A percentile compares a stretch with the other conserved stretches of the same genome.
Conservation (phyloP, 2,797 vertebrate genomes). For the Apodemus agrarius region DNA sequence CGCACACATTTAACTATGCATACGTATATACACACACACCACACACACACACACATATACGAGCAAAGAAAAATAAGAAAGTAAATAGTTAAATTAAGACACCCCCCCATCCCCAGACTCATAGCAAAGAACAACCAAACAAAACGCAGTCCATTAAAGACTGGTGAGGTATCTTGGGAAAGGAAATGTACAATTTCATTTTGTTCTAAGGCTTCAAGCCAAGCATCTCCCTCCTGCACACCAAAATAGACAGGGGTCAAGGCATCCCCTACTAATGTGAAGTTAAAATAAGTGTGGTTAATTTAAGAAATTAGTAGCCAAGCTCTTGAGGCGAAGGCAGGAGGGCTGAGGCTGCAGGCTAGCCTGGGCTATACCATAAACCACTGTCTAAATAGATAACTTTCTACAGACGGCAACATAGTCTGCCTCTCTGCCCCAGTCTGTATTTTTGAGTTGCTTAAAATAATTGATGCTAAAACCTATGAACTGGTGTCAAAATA, state of each 20-base stretch:
- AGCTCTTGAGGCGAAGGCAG: background rate
- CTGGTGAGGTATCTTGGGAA: constrained; percentile 61
- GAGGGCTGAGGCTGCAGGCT: background rate
- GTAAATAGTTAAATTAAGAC: background rate
- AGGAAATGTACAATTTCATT: constrained; percentile 52
- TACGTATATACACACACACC: background rate
- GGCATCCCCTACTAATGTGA: constrained; percentile 53
- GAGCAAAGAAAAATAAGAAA: background rate
- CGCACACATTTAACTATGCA: background rate
- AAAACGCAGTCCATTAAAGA: background rate
- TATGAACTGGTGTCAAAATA: constrained; percentile 85
- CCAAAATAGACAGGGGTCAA: constrained; percentile 30
- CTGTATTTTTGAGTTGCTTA: constrained; percentile 83
- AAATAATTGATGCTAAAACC: constrained; percentile 86
- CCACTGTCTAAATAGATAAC: background rate
- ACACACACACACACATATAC: background rate
- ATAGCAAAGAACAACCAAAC: background rate
- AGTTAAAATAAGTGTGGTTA: constrained; percentile 37
- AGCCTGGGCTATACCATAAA: background rate
- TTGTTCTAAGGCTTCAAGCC: constrained; percentile 26
- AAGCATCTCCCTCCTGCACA: constrained; percentile 11
- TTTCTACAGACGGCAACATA: constrained; percentile 82
- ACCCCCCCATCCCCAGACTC: no score
- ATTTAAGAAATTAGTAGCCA: background rate
- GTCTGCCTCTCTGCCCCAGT: constrained; percentile 84